Evolutionary conservation across 2,888 invertebrate species (phyloP).

Genomic region (Arctia plantaginis): DNA sequence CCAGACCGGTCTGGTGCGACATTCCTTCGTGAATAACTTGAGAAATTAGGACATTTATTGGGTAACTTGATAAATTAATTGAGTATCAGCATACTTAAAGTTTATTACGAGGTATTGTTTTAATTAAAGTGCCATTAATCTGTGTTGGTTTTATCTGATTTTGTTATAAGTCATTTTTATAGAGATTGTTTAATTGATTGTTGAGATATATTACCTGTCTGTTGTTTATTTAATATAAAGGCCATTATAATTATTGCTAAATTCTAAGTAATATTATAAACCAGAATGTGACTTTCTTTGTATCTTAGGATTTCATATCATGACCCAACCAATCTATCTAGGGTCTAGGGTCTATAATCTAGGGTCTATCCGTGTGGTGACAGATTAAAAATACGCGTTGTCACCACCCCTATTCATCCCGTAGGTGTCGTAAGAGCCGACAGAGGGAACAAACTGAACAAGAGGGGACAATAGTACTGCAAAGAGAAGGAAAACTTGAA

Average conservation of each 20-base stretch:
- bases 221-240: background rate
- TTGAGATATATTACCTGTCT: background rate
- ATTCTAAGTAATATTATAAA: background rate
- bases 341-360: too few relatives aligned
- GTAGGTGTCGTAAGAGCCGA: too few relatives aligned
- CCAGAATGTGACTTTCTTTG: background rate
- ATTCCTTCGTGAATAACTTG: slow-evolving; percentile 55
- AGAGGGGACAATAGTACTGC: too few relatives aligned
- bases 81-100: slow-evolving; percentile 35
- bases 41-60: slow-evolving; percentile 51
- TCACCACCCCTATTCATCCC: too few relatives aligned
- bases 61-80: slow-evolving; percentile 64
- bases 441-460: too few relatives aligned
- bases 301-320: background rate
- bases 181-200: background rate
- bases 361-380: too few relatives aligned
- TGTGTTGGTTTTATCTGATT: slow-evolving; percentile 34
- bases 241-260: background rate
- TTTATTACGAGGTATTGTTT: slow-evolving; percentile 26
- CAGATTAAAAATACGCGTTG: too few relatives aligned
- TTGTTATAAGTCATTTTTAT: slow-evolving; percentile 8
- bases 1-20: slow-evolving; percentile 51
- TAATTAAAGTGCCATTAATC: slow-evolving; percentile 41
- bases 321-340: background rate
- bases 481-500: too few relatives aligned